These are phyloP conservation scores for Nyleta sp. DNA, from an alignment of 2,888 invertebrate species.

Conservation along the genomic window DNA sequence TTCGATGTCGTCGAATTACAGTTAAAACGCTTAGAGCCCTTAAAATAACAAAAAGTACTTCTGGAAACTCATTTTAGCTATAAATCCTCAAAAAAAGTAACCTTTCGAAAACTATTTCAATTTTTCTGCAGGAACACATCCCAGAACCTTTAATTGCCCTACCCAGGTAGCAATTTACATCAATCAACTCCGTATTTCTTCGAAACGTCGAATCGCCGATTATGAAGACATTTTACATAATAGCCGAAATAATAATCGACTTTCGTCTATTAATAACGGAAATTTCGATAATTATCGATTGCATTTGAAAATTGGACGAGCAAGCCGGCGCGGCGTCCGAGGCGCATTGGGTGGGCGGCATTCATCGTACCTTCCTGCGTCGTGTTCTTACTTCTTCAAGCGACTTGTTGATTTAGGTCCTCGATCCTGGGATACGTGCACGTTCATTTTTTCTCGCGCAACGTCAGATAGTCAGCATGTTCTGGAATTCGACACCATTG, in stretches of 20 bases:
- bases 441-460: conserved; percentile 61
- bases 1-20: too few species aligned
- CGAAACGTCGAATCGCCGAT: background rate
- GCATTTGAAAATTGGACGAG: conserved; percentile 68
- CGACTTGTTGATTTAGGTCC: conserved; percentile 72
- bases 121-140: too few species aligned
- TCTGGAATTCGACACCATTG: conserved; percentile 60
- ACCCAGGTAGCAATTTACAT: background rate
- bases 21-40: too few species aligned
- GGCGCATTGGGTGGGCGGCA: conserved; percentile 71
- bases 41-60: too few species aligned
- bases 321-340: conserved; percentile 26
- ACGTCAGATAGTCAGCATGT: conserved; percentile 54
- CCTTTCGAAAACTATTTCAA: too few species aligned
- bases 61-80: too few species aligned
- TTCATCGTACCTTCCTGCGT: conserved; percentile 62
- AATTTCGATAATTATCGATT: conserved; percentile 35
- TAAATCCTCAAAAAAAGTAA: too few species aligned
- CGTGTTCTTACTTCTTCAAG: conserved; percentile 61
- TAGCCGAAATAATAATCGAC: background rate
- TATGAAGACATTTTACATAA: conserved; percentile 26
- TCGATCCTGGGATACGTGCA: conserved; percentile 63
- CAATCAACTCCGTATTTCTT: background rate
- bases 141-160: background rate
- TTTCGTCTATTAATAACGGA: conserved; percentile 19